phyloP scores from a whole-genome alignment of 1,140 invertebrate genomes.

The Laupala kohalensis region DNA sequence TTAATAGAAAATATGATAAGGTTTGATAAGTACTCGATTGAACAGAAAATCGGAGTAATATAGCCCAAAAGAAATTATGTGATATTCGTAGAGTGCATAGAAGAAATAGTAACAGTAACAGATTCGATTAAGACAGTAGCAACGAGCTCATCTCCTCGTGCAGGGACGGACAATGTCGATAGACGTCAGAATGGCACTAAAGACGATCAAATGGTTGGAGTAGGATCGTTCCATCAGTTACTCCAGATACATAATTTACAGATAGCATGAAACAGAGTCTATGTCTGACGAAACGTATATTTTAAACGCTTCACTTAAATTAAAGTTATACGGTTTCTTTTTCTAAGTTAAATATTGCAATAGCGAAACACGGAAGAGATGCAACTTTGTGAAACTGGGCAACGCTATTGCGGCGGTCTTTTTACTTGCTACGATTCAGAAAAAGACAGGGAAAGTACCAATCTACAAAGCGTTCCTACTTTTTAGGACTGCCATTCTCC shows the following conservation, averaged over 20 bases:
- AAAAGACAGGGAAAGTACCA: constrained; percentile 62
- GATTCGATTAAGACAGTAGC: too few species aligned
- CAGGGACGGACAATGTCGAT: too few species aligned
- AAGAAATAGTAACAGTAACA: too few species aligned
- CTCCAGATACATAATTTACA: not conserved
- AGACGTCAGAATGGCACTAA: not conserved
- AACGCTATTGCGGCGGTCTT: constrained; percentile 69
- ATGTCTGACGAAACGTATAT: constrained; percentile 2
- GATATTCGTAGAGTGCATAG: too few species aligned
- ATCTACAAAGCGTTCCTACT: constrained; percentile 63
- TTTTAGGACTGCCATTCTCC: constrained; percentile 62
- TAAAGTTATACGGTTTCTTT: not conserved
- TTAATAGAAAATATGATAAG: too few species aligned
- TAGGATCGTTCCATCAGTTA: not conserved
- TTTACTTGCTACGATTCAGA: constrained; percentile 72
- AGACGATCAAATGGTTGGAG: not conserved
- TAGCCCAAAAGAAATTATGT: too few species aligned
- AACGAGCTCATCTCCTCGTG: too few species aligned
- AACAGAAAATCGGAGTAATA: too few species aligned
- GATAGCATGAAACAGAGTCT: constrained; percentile 1
- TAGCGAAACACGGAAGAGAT: constrained; percentile 14
- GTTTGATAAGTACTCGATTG: too few species aligned
- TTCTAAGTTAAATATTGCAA: not conserved
- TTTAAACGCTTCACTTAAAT: not conserved
- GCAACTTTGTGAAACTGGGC: constrained; percentile 48